phyloP scores from a whole-genome alignment of 2,888 invertebrate genomes.

The Marronus borbonicus region DNA sequence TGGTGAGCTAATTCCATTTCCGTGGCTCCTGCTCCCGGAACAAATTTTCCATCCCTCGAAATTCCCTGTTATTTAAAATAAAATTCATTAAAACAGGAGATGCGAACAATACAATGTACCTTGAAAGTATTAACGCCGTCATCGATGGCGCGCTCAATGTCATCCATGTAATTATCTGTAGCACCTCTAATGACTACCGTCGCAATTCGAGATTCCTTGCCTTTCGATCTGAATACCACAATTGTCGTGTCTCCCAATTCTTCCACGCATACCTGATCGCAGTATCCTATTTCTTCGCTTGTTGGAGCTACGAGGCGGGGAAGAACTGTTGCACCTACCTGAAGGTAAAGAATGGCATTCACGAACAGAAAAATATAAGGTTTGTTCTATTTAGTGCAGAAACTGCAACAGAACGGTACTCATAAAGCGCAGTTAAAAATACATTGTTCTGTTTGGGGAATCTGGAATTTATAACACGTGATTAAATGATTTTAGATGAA shows the following conservation, averaged over 20 bases:
- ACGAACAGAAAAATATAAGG: too few species aligned
- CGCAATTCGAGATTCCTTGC: constrained; percentile 88
- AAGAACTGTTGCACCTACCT: constrained; percentile 72
- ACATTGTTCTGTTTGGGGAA: too few species aligned
- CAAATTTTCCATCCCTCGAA: constrained; percentile 73
- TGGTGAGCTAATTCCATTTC: constrained; percentile 95
- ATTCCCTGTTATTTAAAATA: constrained; percentile 60
- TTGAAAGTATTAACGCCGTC: constrained; percentile 99
- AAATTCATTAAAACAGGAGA: neutral
- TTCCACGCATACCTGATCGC: constrained; percentile 90
- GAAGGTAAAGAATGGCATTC: neutral
- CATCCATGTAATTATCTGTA: constrained; percentile 99
- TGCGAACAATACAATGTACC: constrained; percentile 67
- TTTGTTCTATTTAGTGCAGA: neutral
- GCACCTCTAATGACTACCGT: constrained; percentile 97
- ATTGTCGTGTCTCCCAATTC: constrained; percentile 97
- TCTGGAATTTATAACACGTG: too few species aligned
- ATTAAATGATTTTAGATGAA: too few species aligned
- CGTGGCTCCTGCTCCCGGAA: constrained; percentile 96
- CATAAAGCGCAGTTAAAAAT: neutral
- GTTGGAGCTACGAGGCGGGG: constrained; percentile 84
- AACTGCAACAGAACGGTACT: constrained; percentile 18
- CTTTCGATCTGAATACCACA: constrained; percentile 92
- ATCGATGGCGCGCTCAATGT: constrained; percentile 97
- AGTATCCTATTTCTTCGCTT: constrained; percentile 91